phyloP scores from a whole-genome alignment of 2,888 invertebrate species.

The Eupithecia subumbrata region DNA sequence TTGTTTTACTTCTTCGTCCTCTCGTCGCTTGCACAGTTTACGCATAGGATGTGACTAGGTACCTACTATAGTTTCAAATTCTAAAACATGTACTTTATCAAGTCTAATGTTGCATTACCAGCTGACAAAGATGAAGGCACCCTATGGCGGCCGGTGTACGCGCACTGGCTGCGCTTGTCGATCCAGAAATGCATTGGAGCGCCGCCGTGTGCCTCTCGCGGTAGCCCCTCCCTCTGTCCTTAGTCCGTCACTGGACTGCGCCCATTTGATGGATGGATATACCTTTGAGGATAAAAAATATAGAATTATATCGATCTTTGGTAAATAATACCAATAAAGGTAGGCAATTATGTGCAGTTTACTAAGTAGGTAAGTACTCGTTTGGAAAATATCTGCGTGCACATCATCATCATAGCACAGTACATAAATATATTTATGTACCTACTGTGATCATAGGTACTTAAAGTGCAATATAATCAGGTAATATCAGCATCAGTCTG shows the following conservation, averaged over 20 bases:
- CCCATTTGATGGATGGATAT: slow-evolving; percentile 13
- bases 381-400: not conserved
- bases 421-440: too few species aligned
- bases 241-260: slow-evolving; percentile 28
- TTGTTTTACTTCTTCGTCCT: not conserved
- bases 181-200: slow-evolving; percentile 93
- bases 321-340: not conserved
- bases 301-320: not conserved
- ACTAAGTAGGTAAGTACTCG: not conserved
- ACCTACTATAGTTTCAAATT: not conserved
- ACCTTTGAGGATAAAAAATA: not conserved
- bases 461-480: too few species aligned
- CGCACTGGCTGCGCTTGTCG: slow-evolving; percentile 92
- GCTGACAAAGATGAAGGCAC: slow-evolving; percentile 87
- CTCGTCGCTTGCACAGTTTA: not conserved
- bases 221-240: slow-evolving; percentile 20
- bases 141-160: slow-evolving; percentile 88
- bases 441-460: too few species aligned
- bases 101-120: slow-evolving; percentile 56
- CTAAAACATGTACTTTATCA: not conserved
- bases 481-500: too few species aligned
- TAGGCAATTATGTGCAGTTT: not conserved
- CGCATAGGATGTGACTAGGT: not conserved
- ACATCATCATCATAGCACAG: too few species aligned
- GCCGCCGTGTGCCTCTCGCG: slow-evolving; percentile 27